Evolutionary conservation across 2,113 vertebrate species (phyloP), one percentile per base, ranked within the genome.

Genomic region (Gymnogyps californianus): DNA sequence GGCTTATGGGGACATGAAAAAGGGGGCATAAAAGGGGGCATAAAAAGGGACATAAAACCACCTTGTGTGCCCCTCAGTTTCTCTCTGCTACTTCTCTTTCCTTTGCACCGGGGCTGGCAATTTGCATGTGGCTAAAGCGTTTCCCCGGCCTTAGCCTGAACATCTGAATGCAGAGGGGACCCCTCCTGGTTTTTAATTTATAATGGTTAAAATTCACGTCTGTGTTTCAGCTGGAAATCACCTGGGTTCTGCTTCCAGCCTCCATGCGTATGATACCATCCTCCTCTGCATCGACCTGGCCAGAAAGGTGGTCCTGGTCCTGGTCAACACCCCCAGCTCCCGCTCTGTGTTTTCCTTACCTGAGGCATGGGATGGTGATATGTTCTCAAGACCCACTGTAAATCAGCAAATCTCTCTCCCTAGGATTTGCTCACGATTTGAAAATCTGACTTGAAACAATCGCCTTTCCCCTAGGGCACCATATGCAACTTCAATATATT

Each of bases 371-470:
- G 61, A 6, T n/a, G 61, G 78, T 57, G 88, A 55, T 71, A 81
- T 1, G 64, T 97, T 90, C 94, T 94, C 81, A 61, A 82, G 78
- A 58, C 38, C 83, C 77, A 13, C 91, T 69, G 93, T 91, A 97
- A 97, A 97, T 97, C 94, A 96, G 77, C 6, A 6, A 91, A 96
- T 89, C 81, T 96, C 95, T 87, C 94, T 96, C 94, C 70, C 87
- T 94, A 91, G 93, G 94, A 96, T 96, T 97, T 92, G 95, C 89
- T 97, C 93, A 89, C n/a, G 15, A 96, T 64, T 96, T 97, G 97
- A 94, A 96, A 97, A 97, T 96, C 95, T 95, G 94, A 95, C 95
- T 97, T 96, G 91, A 97, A 96, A 97, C 94, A 96, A 91, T 93
- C 13, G 2, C 61, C 89, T 97, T 96, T 91, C 70, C 97, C 94